Conservation (phyloP, 2,113 vertebrate species). For the Thoracochromis brauschi region DNA sequence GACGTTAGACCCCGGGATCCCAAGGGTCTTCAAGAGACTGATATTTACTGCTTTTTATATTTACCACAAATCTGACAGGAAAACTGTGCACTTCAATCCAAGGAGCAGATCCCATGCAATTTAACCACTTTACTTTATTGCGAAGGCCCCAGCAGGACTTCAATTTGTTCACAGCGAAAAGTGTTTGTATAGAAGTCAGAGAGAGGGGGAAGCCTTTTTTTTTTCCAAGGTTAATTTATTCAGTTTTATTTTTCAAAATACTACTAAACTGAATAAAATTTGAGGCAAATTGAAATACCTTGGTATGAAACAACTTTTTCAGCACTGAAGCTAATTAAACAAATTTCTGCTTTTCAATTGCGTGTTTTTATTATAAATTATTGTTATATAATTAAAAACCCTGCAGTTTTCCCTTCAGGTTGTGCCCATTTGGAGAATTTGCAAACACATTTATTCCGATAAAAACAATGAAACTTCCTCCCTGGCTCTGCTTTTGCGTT, state of each 20-base stretch:
- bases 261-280: not conserved
- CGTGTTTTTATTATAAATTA: not conserved
- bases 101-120: not conserved
- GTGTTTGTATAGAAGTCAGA: not conserved
- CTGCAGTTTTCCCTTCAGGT: not conserved
- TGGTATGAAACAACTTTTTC: not conserved
- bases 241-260: not conserved
- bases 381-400: not conserved
- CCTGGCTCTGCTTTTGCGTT: not conserved
- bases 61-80: not conserved
- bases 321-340: not conserved
- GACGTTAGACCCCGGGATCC: not conserved
- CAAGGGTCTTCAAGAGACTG: not conserved
- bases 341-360: not conserved
- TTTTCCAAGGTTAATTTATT: not conserved
- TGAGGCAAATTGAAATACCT: not conserved
- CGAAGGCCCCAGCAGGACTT: accelerated
- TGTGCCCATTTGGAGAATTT: not conserved
- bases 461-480: not conserved
- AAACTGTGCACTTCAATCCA: not conserved
- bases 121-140: not conserved
- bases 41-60: not conserved
- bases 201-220: not conserved
- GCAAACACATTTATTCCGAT: not conserved
- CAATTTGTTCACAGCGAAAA: not conserved